Base-by-base conservation (phyloP, 2,888 invertebrate species). In the Hipparchia semele region DNA sequence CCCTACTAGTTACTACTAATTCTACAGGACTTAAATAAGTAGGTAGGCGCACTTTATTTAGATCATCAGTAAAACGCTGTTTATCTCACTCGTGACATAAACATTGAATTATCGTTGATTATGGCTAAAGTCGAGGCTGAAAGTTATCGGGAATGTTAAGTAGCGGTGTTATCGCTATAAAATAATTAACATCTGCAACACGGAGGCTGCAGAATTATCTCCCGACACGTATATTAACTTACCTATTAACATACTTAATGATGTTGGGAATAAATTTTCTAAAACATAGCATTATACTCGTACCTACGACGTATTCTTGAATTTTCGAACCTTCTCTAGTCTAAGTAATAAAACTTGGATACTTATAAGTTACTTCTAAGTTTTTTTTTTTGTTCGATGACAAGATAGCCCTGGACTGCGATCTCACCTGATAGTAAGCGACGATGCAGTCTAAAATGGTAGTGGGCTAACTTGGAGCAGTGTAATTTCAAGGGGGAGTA, bases 191-290 rank as follows among this genome's bases (percentile, higher is more conserved):
- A 77, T 78, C 73, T 73, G 75, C 75, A 75, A 74, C 71, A 73
- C 72, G 60, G 77, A 68, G 74, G 72, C 73, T 73, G 68, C 68
- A 65, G 76, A 76, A 77, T 78, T 79, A 80, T 79, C 76, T 77
- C 64, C 56, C 73, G 76, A 78, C 79, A 78, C 75, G 79, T 76
- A 78, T 80, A 80, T 80, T 80, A 80, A 79, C 76, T 79, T 76
- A 75, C 75, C 77, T 75, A 81, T 81, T 80, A 80, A 78, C 78
- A 79, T 80, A 79, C 74, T 76, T 78, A 80, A 80, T 80, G 78
- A 79, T 75, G 74, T 70, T 74, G 75, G 70, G 74, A 76, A 76
- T 76, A 73, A 73, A 74, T 76, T 74, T 71, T 71, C 68, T 74
- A 76, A 70, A 76, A 73, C 70, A 33, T 49, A 53, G 68, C 59